Evolutionary conservation across 2,888 invertebrate species (phyloP).

Genomic region (Orthonevra nobilis): DNA sequence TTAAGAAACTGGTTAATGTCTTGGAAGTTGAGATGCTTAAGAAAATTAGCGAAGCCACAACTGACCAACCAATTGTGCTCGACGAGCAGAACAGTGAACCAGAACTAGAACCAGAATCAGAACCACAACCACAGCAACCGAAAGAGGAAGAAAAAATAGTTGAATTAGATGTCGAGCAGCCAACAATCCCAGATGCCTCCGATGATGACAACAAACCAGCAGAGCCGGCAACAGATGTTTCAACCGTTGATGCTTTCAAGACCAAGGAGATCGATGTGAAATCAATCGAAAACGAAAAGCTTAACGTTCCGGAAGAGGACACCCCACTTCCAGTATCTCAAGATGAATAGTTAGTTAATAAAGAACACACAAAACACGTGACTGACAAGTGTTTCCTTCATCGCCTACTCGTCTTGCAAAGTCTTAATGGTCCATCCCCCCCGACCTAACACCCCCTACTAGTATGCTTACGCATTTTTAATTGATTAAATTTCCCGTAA

Average conservation of each 20-base stretch:
- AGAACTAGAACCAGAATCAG: not conserved
- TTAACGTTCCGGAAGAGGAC: slow-evolving; percentile 43
- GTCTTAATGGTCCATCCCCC: no score
- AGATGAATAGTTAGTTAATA: slow-evolving; percentile 48
- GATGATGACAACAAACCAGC: slow-evolving; percentile 17
- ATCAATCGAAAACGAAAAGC: slow-evolving; percentile 35
- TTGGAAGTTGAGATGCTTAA: slow-evolving; percentile 44
- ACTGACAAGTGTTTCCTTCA: slow-evolving; percentile 31
- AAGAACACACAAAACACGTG: slow-evolving; percentile 22
- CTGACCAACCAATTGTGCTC: not conserved
- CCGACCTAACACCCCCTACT: not conserved
- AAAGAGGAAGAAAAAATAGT: not conserved
- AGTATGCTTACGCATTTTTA: slow-evolving; percentile 39
- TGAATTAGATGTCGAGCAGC: not conserved
- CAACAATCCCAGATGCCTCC: not conserved
- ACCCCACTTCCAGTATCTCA: slow-evolving; percentile 21
- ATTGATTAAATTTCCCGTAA: slow-evolving; percentile 64
- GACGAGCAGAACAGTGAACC: no score
- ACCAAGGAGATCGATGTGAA: slow-evolving; percentile 59
- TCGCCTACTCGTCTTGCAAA: no score
- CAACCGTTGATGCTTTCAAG: slow-evolving; percentile 43
- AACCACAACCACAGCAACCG: not conserved
- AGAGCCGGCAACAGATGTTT: slow-evolving; percentile 50
- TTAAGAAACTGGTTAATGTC: slow-evolving; percentile 39
- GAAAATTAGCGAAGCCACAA: slow-evolving; percentile 11